Evolutionary conservation across 2,113 vertebrate species (phyloP).

Genomic region (Deroptyus accipitrinus): DNA sequence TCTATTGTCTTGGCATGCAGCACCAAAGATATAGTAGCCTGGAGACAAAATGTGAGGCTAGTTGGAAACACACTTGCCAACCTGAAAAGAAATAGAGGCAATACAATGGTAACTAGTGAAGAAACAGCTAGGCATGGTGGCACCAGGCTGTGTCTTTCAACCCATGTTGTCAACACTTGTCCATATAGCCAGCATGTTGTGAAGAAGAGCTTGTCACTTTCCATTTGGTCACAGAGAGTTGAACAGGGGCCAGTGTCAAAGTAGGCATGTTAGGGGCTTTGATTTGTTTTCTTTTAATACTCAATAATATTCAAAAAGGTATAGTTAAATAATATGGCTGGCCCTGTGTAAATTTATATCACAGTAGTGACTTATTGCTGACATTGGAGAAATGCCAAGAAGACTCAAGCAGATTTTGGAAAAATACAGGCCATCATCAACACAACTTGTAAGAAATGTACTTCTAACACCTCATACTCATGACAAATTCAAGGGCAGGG

Average conservation of each 20-base stretch:
- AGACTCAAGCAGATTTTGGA: not conserved
- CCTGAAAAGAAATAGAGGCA: constrained; percentile 33
- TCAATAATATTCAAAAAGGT: constrained; percentile 26
- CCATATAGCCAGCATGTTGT: constrained; percentile 17
- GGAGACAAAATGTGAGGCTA: constrained; percentile 54
- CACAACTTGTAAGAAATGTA: not conserved
- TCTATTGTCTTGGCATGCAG: constrained; percentile 66
- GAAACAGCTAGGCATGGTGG: constrained; percentile 70
- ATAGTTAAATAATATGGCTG: not conserved
- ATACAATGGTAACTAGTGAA: constrained; percentile 63
- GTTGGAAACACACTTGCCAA: constrained; percentile 56
- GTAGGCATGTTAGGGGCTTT: not conserved
- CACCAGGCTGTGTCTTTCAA: constrained; percentile 76
- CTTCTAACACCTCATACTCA: not conserved
- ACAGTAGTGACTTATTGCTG: constrained; percentile 10
- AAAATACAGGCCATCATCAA: not conserved
- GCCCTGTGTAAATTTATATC: constrained; percentile 9
- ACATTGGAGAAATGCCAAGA: constrained; percentile 16
- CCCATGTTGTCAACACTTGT: constrained; percentile 62
- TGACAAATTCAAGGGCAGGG: not conserved
- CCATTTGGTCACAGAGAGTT: constrained; percentile 65
- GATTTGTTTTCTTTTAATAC: constrained; percentile 13
- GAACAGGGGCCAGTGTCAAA: constrained; percentile 40
- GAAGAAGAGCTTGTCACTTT: constrained; percentile 58
- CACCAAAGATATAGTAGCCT: constrained; percentile 60